phyloP scores from a whole-genome alignment of 2,113 vertebrate species.

The Hymenochirus boettgeri region DNA sequence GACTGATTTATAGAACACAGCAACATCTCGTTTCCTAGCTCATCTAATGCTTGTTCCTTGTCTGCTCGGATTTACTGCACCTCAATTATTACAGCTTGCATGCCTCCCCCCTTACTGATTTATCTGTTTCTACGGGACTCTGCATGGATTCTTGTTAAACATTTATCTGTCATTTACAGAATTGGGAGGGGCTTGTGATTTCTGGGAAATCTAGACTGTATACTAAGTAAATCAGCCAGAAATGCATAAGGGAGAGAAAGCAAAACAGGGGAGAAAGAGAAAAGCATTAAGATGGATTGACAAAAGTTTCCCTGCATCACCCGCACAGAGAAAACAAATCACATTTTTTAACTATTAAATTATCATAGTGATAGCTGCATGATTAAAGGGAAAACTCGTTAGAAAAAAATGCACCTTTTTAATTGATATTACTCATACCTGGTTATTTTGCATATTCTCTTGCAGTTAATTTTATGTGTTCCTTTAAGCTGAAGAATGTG shows the following conservation, averaged over 20 bases:
- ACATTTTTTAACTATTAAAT: too few relatives aligned
- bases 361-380: too few relatives aligned
- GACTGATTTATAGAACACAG: constrained; percentile 20
- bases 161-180: constrained; percentile 44
- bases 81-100: constrained; percentile 29
- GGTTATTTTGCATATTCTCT: too few relatives aligned
- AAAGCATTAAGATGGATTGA: background rate
- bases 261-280: constrained; percentile 6
- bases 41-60: constrained; percentile 36
- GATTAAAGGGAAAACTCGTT: too few relatives aligned
- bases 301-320: constrained; percentile 19
- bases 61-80: constrained; percentile 27
- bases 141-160: constrained; percentile 43
- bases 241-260: constrained; percentile 15
- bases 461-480: too few relatives aligned
- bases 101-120: constrained; percentile 22
- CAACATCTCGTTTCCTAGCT: constrained; percentile 9
- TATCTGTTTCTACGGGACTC: constrained; percentile 34
- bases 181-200: constrained; percentile 34
- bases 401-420: too few relatives aligned
- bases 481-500: too few relatives aligned
- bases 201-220: constrained; percentile 35
- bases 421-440: too few relatives aligned
- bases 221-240: constrained; percentile 36
- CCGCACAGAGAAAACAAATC: too few relatives aligned